These are phyloP conservation scores for Cephus sareptanus DNA, from an alignment of 2,888 invertebrate species.

Conservation along the genomic window DNA sequence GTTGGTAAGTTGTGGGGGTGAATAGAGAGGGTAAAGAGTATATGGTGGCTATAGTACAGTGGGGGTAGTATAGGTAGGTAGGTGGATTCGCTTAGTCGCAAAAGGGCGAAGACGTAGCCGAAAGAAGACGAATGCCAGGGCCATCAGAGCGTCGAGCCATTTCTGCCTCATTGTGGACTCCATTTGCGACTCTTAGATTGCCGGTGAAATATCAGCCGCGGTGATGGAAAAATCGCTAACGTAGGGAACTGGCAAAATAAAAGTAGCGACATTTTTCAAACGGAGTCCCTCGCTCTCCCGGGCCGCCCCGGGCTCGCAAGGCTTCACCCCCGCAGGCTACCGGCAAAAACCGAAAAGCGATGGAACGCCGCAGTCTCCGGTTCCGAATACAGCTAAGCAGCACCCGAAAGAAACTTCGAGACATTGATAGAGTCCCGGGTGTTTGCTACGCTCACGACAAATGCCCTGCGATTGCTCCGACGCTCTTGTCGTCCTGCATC, in stretches of 20 bases:
- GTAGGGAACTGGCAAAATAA: slow-evolving; percentile 62
- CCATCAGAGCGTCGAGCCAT: slow-evolving; percentile 61
- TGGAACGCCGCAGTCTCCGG: slow-evolving; percentile 39
- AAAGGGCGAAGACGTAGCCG: background rate
- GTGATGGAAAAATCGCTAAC: slow-evolving; percentile 65
- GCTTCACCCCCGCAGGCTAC: slow-evolving; percentile 9
- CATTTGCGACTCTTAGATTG: slow-evolving; percentile 66
- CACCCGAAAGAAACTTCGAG: slow-evolving; percentile 56
- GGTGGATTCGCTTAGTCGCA: background rate
- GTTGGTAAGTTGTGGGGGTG: slow-evolving; percentile 15
- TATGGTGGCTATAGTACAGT: background rate
- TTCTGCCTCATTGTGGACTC: slow-evolving; percentile 65
- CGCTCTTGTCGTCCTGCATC: slow-evolving; percentile 16
- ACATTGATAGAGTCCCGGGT: slow-evolving; percentile 59
- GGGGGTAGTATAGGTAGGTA: slow-evolving; percentile 10
- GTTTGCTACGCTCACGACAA: slow-evolving; percentile 53
- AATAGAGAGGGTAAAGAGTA: slow-evolving; percentile 20
- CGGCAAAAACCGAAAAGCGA: slow-evolving; percentile 60
- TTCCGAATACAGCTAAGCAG: slow-evolving; percentile 39
- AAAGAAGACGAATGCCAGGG: slow-evolving; percentile 57
- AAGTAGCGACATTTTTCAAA: slow-evolving; percentile 63
- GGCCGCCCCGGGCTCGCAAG: slow-evolving; percentile 23
- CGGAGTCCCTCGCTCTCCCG: slow-evolving; percentile 25
- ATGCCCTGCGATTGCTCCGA: slow-evolving; percentile 49
- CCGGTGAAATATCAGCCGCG: slow-evolving; percentile 62